phyloP scores from a whole-genome alignment of 2,888 invertebrate species.

The Euzophera pinguis region DNA sequence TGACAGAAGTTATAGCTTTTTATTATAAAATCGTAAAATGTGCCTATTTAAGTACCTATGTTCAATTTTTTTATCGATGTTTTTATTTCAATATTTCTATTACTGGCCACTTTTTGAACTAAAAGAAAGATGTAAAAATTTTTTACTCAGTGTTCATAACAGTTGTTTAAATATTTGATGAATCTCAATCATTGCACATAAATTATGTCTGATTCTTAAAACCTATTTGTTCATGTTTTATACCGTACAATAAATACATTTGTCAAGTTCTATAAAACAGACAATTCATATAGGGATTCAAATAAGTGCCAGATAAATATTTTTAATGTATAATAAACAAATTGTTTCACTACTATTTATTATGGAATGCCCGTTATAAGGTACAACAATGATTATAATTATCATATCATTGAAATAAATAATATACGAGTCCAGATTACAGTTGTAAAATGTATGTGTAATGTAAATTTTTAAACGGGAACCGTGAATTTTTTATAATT shows the following conservation, averaged over 20 bases:
- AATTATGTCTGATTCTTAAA: conserved; percentile 2
- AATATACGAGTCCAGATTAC: background rate
- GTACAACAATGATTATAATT: background rate
- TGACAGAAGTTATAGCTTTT: background rate
- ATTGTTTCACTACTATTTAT: background rate
- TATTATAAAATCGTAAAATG: background rate
- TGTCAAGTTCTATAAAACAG: background rate
- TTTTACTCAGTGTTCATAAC: background rate
- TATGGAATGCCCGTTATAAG: conserved; percentile 1
- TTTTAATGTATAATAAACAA: too few species aligned
- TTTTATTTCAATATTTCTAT: background rate
- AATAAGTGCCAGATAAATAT: too few species aligned
- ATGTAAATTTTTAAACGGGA: too few species aligned
- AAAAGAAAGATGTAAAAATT: too few species aligned
- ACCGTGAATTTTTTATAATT: too few species aligned
- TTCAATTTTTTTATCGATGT: too few species aligned
- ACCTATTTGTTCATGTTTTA: background rate
- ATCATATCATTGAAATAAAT: background rate
- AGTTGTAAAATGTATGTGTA: background rate
- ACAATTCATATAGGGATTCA: background rate
- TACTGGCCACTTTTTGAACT: background rate
- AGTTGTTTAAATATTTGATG: background rate
- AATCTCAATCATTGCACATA: conserved; percentile 17
- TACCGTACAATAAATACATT: background rate
- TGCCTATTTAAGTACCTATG: too few species aligned